A percentile compares a stretch with the other conserved stretches of the same genome.
phyloP scores from a whole-genome alignment of 2,888 invertebrate species.

The Cryptops parisi region DNA sequence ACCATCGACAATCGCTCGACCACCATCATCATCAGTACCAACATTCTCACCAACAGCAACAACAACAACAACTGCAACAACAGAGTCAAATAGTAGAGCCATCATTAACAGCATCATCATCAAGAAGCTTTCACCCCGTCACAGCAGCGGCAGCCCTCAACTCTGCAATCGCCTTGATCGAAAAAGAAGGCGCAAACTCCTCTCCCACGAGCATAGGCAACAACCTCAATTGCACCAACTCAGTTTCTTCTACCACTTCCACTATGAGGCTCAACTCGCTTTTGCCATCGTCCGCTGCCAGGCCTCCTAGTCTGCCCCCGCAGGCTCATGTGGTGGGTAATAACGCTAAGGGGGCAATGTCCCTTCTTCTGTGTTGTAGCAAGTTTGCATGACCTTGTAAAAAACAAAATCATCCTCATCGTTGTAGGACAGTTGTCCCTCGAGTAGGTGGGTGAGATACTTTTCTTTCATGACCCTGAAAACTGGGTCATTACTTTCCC shows the following conservation, averaged over 20 bases:
- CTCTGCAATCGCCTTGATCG: not conserved
- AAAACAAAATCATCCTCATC: too few species aligned
- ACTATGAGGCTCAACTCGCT: constrained; percentile 12
- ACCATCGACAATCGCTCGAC: not conserved
- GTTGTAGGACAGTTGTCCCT: not conserved
- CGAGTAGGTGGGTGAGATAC: not conserved
- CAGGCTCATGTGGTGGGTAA: constrained; percentile 13
- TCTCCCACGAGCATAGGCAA: too few species aligned
- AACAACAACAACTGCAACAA: too few species aligned
- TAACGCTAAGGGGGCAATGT: not conserved
- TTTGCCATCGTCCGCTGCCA: not conserved
- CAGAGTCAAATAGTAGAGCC: too few species aligned
- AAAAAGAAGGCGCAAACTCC: too few species aligned
- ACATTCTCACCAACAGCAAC: not conserved
- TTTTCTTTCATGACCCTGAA: not conserved
- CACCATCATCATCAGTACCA: not conserved
- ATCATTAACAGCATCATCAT: too few species aligned
- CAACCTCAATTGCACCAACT: too few species aligned
- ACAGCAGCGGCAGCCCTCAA: not conserved
- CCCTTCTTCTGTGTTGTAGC: too few species aligned
- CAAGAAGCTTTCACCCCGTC: not conserved
- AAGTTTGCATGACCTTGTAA: not conserved
- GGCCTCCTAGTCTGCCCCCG: constrained; percentile 1
- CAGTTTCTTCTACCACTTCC: not conserved
- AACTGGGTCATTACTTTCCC: not conserved